Conservation (phyloP, 1,140 invertebrate genomes). For the Homalodisca vitripennis region DNA sequence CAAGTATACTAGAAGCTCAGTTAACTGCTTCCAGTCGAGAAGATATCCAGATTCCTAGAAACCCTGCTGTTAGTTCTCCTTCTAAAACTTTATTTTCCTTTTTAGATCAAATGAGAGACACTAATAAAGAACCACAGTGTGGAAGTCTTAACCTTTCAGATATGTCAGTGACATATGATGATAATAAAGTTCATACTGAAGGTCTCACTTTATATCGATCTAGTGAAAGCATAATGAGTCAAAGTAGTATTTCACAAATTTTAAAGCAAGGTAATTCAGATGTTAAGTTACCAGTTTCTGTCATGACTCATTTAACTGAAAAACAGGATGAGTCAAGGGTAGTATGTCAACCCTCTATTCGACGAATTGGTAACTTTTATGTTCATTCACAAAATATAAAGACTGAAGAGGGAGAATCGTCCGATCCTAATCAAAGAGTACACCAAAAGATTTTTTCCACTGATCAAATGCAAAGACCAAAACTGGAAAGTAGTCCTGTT, state of each 20-base stretch:
- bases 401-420: neutral
- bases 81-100: conserved; percentile 31
- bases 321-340: conserved; percentile 13
- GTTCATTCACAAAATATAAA: conserved; percentile 21
- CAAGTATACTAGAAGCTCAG: conserved; percentile 41
- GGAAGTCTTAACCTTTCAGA: conserved; percentile 4
- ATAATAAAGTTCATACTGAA: conserved; percentile 16
- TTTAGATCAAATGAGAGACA: conserved; percentile 11
- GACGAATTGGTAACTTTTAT: conserved; percentile 31
- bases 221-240: neutral
- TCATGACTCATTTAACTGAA: neutral
- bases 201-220: conserved; percentile 14
- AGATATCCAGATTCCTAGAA: conserved; percentile 23
- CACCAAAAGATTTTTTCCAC: neutral
- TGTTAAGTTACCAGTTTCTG: conserved; percentile 12
- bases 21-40: conserved; percentile 32
- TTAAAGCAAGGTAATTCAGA: conserved; percentile 3
- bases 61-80: conserved; percentile 20
- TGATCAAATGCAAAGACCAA: neutral
- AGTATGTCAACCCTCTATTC: neutral
- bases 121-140: conserved; percentile 17
- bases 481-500: neutral
- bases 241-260: neutral
- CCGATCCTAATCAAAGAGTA: neutral
- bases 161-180: conserved; percentile 11